Conservation (phyloP, 1,140 invertebrate genomes). For the Ephestia elutella region DNA sequence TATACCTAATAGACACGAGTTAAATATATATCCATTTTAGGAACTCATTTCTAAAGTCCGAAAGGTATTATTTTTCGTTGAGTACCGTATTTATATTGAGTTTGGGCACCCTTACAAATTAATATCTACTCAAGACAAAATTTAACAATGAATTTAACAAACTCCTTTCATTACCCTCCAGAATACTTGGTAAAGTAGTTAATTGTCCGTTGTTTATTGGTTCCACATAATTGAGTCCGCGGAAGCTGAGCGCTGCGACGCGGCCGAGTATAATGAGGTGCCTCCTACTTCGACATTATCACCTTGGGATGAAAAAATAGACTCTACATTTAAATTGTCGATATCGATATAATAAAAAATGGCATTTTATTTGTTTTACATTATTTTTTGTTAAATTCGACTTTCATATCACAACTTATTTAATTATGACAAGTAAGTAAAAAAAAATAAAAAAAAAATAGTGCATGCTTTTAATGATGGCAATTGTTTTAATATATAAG, state of each 20-base stretch:
- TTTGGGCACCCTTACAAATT: not conserved
- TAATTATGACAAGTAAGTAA: no score
- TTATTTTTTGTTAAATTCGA: no score
- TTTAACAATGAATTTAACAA: not conserved
- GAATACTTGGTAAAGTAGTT: conserved; percentile 15
- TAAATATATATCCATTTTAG: no score
- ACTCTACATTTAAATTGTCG: not conserved
- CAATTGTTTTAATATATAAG: no score
- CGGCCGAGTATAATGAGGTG: conserved; percentile 37
- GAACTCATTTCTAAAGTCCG: no score
- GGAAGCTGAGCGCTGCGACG: conserved; percentile 11
- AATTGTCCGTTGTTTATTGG: conserved; percentile 60
- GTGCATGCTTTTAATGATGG: no score
- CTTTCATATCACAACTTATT: no score
- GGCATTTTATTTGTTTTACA: no score
- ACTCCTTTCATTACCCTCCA: not conserved
- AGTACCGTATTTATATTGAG: no score
- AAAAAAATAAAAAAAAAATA: no score
- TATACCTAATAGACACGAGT: no score
- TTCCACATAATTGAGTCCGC: conserved; percentile 52
- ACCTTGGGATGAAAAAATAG: conserved; percentile 21
- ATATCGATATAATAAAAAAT: conserved; percentile 12
- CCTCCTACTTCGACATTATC: conserved; percentile 55
- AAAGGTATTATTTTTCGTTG: no score
- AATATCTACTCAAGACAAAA: not conserved